phyloP scores from a whole-genome alignment of 1,140 invertebrate species.

The Thaumetopoea pityocampa region DNA sequence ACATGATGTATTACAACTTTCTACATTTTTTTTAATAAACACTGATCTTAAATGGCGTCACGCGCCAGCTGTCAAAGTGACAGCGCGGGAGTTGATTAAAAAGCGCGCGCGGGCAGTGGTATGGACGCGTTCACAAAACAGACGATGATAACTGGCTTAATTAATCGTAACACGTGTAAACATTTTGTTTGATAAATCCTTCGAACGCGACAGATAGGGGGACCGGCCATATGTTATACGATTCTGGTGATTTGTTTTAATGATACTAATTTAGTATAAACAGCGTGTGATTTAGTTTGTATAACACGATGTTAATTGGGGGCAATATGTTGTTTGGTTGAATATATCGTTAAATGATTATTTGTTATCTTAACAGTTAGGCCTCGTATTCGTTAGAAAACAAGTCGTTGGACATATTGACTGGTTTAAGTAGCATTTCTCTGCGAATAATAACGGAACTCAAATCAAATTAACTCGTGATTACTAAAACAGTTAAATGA shows the following conservation, averaged over 20 bases:
- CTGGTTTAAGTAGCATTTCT: too few species aligned
- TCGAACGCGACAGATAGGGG: constrained; percentile 22
- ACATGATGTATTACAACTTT: too few species aligned
- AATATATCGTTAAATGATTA: constrained; percentile 8
- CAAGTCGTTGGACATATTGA: too few species aligned
- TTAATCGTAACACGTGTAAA: constrained; percentile 69
- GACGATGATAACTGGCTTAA: constrained; percentile 61
- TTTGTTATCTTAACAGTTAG: background rate
- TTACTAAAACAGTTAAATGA: too few species aligned
- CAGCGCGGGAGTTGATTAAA: constrained; percentile 50
- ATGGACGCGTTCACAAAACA: constrained; percentile 37
- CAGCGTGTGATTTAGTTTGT: constrained; percentile 41
- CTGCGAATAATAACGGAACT: too few species aligned
- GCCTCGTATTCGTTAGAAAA: too few species aligned
- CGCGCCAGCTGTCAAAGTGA: constrained; percentile 38
- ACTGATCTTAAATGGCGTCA: constrained; percentile 28
- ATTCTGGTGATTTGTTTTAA: constrained; percentile 58
- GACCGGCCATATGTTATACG: constrained; percentile 36
- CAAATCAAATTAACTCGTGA: too few species aligned
- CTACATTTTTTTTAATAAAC: too few species aligned
- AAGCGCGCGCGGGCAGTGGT: constrained; percentile 23
- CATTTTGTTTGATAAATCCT: constrained; percentile 63
- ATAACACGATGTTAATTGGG: constrained; percentile 43
- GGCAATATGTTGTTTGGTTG: constrained; percentile 33
- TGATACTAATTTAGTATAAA: constrained; percentile 54